Conservation (phyloP, 2,113 vertebrate species). For the Syngnathus scovelli region DNA sequence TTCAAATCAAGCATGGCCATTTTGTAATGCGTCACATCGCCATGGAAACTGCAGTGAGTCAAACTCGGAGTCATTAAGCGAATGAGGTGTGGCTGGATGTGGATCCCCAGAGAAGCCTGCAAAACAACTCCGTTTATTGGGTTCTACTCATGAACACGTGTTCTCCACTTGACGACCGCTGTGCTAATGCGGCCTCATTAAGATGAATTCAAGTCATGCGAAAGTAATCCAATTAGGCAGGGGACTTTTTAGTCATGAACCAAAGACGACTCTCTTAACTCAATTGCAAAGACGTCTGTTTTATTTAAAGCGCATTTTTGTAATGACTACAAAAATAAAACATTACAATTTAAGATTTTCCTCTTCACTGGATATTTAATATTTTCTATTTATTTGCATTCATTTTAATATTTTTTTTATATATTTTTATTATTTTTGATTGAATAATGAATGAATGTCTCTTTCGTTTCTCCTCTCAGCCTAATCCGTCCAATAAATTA, state of each 20-base stretch:
- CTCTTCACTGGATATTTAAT: not conserved
- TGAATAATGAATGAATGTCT: not conserved
- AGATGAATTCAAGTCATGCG: not conserved
- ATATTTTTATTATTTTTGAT: no score
- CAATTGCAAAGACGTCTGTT: not conserved
- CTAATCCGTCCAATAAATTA: slow-evolving; percentile 95
- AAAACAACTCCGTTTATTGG: not conserved
- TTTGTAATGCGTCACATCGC: slow-evolving; percentile 20
- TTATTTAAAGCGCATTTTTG: not conserved
- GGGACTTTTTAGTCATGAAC: not conserved
- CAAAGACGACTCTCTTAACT: not conserved
- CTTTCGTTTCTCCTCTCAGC: slow-evolving; percentile 73
- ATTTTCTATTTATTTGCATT: no score
- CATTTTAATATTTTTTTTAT: no score
- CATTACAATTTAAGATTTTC: not conserved
- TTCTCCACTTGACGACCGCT: not conserved
- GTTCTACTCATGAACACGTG: not conserved
- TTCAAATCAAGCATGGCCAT: slow-evolving; percentile 15
- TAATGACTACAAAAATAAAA: not conserved
- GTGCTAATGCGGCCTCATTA: not conserved
- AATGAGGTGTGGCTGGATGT: not conserved
- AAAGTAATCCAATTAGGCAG: not conserved
- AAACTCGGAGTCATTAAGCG: slow-evolving; percentile 36
- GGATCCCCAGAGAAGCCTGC: not conserved
- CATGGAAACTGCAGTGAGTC: slow-evolving; percentile 35